Evolutionary conservation across 2,888 invertebrate species (phyloP), one percentile per base, ranked within the genome.

Genomic region (Agonopterix subpropinquella): DNA sequence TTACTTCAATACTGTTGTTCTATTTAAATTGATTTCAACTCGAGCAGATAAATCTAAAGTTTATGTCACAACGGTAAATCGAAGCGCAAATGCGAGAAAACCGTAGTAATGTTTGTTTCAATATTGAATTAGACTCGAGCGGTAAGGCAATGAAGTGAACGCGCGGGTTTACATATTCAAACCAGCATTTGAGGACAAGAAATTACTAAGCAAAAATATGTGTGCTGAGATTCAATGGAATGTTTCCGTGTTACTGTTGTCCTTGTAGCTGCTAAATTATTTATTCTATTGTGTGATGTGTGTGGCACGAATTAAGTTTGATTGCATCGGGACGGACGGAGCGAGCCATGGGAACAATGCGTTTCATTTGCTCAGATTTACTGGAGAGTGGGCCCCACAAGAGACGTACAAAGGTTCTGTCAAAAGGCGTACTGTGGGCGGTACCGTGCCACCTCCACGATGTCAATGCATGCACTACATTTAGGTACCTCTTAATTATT

Each of bases 61-160:
- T 80, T 76, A 80, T 77, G 74, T 71, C 59, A 62, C 68, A 84
- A 81, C 83, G 82, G 83, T 78, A 80, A 62, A 18, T 36, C 54
- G 44, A 39, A 44, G 13, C 58, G 56, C 56, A 62, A 64, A 62
- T 60, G 60, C 55, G 54, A 61, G 65, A 64, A 59, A 72, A 13
- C 76, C 70, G 73, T 72, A 76, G 69, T 69, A 73, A 70, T 75
- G 73, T 73, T 75, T 72, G 73, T 70, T 74, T 75, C 73, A 75
- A 79, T 77, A 79, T 77, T 74, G 74, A 75, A 79, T 75, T 67
- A 70, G 70, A 66, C 63, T 64, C 63, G 54, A 42, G 64, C 65
- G 63, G 56, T 49, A 51, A 50, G 58, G 61, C 59, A 62, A 64
- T 70, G 66, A 72, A 70, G 67, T 64, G 65, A 67, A 66, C 64